Base-by-base conservation (phyloP, 2,113 vertebrate genomes). In the Bufo gargarizans region DNA sequence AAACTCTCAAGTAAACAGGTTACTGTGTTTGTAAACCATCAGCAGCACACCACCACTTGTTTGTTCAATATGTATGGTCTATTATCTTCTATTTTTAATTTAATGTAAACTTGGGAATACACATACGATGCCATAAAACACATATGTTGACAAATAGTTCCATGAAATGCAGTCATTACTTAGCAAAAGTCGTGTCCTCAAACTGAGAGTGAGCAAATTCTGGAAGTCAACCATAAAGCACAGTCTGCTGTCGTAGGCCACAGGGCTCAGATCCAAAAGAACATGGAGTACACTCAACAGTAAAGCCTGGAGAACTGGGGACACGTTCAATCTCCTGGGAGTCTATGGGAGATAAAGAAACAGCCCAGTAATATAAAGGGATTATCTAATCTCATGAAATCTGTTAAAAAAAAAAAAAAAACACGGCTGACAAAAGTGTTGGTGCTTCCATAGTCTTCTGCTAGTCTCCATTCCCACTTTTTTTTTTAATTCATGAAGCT, bases 91-190 rank as follows among this genome's bases (percentile, higher is more conserved):
- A 77, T 50, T 50, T 77, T 50, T 76, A 76, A 19, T 19, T 20
- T 49, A 16, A 76, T 77, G 74, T 77, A 49, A 77, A 50, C 33
- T 50, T 50, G 74, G 74, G 19, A 77, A 50, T 53, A 77, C 19
- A 77, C 17, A n/a, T 16, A 76, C 17, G 17, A 76, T 20, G 47
- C 45, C 47, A 20, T 50, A 50, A 50, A 77, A 77, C 20, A 50
- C 20, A 50, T 50, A 77, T 72, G 43, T 77, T 77, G 16, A 77
- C 47, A 77, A 77, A 77, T 77, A 77, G 17, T 50, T 77, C 4
- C 14, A 7, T 77, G 0, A 50, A 77, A 49, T 50, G 47, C 3
- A 49, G 43, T 49, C 45, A 71, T 74, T 45, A 6, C 33, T 74
- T 45, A 19, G 45, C 17, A 50, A 77, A 77, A 77, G 17, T 19